Base-by-base conservation (phyloP, 2,888 invertebrate species). In the Eugnorisma glareosa region DNA sequence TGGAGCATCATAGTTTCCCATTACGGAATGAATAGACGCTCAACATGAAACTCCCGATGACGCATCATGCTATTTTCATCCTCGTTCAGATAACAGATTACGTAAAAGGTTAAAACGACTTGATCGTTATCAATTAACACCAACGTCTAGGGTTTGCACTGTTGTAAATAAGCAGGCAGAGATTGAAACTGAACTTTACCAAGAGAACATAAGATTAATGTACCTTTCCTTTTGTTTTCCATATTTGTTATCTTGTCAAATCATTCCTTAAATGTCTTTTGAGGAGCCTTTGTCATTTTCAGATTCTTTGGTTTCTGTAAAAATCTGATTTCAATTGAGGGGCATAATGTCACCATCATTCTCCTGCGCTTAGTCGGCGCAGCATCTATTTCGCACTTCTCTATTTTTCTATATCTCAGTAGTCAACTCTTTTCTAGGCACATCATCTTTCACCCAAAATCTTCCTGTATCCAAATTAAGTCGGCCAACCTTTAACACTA, bases 41-140 rank as follows among this genome's bases (percentile, higher is more conserved):
- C 37, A 73, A 77, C 37, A 78, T 73, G 71, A 82, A 86, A 74
- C 71, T 83, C 67, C 84, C 61, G 70, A 84, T 86, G 87, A 88
- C 87, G 69, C 87, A 86, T 61, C 78, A 72, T 67, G 79, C 79
- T 86, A 84, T 87, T 86, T 84, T 75, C 82, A 80, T 88, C 84
- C 72, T 82, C 40, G 24, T 67, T 59, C 73, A 69, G 64, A 86
- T 87, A 78, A 71, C 64, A 68, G 64, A 87, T 87, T 79, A 71
- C 64, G 67, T 48, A 85, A 87, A 87, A 81, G 81, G 89, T 83
- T 75, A 78, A 77, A 74, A 80, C 48, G 68, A 48, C 73, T 59
- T 76, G 89, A 87, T 88, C 59, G 57, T 83, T 87, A 87, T 87
- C 87, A 81, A 83, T 78, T 83, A 83, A 81, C 77, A 87, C 83